Percentiles rank a stretch among this genome's conserved stretches.
Conservation (phyloP, 2,797 vertebrate species). For the Pseudochaenichthys georgianus region DNA sequence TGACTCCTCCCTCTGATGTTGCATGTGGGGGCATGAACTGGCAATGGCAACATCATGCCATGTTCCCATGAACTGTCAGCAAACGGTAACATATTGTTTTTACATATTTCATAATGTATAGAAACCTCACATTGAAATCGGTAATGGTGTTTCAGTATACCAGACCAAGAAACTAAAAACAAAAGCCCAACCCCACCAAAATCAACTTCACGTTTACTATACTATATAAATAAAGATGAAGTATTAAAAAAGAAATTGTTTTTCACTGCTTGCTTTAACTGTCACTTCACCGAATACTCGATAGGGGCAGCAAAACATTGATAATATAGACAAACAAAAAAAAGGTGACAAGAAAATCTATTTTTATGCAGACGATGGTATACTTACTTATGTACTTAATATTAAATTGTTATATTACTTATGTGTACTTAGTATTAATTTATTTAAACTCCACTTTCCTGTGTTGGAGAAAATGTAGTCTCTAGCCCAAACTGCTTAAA, state of each 20-base stretch:
- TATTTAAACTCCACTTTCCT: background rate
- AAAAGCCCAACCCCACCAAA: no score
- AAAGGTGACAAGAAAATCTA: background rate
- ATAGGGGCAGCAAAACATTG: background rate
- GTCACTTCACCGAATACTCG: background rate
- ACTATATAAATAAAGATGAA: background rate
- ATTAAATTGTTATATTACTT: background rate
- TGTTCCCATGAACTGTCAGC: conserved; percentile 89
- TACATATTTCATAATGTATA: background rate
- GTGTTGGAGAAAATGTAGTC: background rate
- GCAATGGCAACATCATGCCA: conserved; percentile 89
- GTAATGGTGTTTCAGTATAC: background rate
- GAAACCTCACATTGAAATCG: background rate
- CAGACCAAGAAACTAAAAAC: background rate
- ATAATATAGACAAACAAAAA: background rate
- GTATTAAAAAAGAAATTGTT: background rate
- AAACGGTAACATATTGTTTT: background rate
- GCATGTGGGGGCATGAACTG: conserved; percentile 82
- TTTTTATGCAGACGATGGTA: background rate
- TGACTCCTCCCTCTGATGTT: conserved; percentile 67
- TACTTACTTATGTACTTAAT: background rate
- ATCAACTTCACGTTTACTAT: background rate
- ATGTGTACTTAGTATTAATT: background rate
- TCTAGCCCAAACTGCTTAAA: no score
- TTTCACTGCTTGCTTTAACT: background rate